Conservation (phyloP, 1,140 invertebrate species). For the Tigriopus japonicus region DNA sequence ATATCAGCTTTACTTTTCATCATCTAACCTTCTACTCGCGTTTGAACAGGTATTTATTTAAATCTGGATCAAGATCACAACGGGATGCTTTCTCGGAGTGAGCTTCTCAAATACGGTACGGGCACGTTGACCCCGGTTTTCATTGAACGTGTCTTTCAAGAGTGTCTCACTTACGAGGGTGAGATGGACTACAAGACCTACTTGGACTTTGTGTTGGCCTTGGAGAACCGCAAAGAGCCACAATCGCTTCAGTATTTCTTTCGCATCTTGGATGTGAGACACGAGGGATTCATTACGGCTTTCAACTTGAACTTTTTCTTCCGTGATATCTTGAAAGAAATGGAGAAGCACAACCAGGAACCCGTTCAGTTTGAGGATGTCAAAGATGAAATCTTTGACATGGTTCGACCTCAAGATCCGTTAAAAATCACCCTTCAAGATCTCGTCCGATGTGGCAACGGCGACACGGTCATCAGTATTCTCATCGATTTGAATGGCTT, state of each 20-base stretch:
- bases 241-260: constrained; percentile 82
- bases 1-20: too few relatives aligned
- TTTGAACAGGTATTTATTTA: constrained; percentile 43
- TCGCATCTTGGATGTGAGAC: constrained; percentile 72
- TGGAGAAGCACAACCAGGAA: constrained; percentile 60
- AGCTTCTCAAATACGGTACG: constrained; percentile 66
- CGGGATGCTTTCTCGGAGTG: constrained; percentile 78
- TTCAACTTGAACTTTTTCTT: constrained; percentile 88
- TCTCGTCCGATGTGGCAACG: constrained; percentile 55
- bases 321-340: constrained; percentile 69
- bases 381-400: constrained; percentile 94
- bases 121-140: constrained; percentile 79
- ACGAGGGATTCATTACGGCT: constrained; percentile 64
- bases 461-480: constrained; percentile 65
- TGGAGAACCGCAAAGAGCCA: constrained; percentile 79
- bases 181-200: constrained; percentile 98
- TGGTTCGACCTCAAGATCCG: constrained; percentile 74
- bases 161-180: constrained; percentile 80
- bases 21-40: too few relatives aligned
- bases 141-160: constrained; percentile 80
- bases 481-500: neutral
- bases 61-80: constrained; percentile 86
- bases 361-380: constrained; percentile 79
- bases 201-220: constrained; percentile 75
- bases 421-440: constrained; percentile 70